A percentile compares a stretch with the other conserved stretches of the same genome.
Evolutionary conservation across 2,113 vertebrate genomes (phyloP).

Genomic region (Cygnus atratus): DNA sequence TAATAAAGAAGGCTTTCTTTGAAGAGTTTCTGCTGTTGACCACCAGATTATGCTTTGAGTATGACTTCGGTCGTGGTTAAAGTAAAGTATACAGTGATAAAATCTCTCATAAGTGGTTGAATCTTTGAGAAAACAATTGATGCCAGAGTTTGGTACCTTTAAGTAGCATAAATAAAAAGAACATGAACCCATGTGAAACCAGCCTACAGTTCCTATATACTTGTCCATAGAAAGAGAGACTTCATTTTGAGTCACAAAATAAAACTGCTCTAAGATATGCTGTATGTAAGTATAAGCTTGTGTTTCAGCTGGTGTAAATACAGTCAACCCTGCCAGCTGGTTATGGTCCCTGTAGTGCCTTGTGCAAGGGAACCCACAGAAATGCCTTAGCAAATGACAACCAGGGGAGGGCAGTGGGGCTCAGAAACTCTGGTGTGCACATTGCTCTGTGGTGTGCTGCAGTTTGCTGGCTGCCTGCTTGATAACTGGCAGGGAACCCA

Average conservation of each 20-base stretch:
- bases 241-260: background rate
- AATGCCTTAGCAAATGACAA: background rate
- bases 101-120: background rate
- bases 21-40: background rate
- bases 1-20: background rate
- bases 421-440: background rate
- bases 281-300: background rate
- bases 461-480: slow-evolving; percentile 49
- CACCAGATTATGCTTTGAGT: background rate
- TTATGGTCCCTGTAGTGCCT: background rate
- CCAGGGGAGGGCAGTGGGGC: slow-evolving; percentile 2
- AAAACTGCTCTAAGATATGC: background rate
- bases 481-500: slow-evolving; percentile 34
- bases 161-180: background rate
- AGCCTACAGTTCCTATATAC: background rate
- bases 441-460: background rate
- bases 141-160: background rate
- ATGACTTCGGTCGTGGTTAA: background rate
- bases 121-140: background rate
- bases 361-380: background rate
- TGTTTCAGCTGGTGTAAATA: background rate
- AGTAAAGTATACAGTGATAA: background rate
- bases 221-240: background rate
- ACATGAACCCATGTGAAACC: background rate
- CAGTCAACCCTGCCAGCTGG: background rate